Conservation (phyloP, 2,797 vertebrate genomes). For the Scolopax rusticola region DNA sequence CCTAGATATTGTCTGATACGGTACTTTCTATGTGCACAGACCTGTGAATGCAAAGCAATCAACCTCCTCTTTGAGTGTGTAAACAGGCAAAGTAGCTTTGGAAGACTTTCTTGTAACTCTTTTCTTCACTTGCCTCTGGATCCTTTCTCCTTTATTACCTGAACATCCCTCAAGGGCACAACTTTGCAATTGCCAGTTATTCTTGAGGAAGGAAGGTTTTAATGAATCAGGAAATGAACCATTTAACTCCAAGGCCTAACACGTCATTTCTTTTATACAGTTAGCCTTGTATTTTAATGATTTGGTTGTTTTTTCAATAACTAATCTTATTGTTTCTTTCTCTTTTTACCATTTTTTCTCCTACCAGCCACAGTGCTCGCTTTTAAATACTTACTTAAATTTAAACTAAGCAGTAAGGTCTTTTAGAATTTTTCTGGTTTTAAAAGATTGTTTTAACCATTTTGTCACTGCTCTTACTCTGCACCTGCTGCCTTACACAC, state of each 20-base stretch:
- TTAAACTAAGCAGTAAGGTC: neutral
- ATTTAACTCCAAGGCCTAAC: slow-evolving; percentile 47
- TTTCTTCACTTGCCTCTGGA: slow-evolving; percentile 1
- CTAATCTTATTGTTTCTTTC: neutral
- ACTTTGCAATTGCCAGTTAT: neutral
- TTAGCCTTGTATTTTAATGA: slow-evolving; percentile 21
- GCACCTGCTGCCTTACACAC: neutral
- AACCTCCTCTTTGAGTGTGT: neutral
- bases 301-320: neutral
- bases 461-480: neutral
- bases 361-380: neutral
- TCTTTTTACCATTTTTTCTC: neutral
- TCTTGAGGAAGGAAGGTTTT: slow-evolving; percentile 22
- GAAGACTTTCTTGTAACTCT: neutral
- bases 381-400: neutral
- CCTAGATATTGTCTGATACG: neutral
- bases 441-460: neutral
- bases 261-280: neutral
- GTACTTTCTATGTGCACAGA: neutral
- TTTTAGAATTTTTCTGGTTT: neutral
- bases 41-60: neutral
- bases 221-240: slow-evolving; percentile 50
- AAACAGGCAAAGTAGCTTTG: neutral
- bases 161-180: slow-evolving; percentile 28
- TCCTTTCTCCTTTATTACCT: slow-evolving; percentile 34